Percentiles rank a stretch among this genome's conserved stretches.
Conservation (phyloP, 2,888 invertebrate genomes). For the Lycia hirtaria region DNA sequence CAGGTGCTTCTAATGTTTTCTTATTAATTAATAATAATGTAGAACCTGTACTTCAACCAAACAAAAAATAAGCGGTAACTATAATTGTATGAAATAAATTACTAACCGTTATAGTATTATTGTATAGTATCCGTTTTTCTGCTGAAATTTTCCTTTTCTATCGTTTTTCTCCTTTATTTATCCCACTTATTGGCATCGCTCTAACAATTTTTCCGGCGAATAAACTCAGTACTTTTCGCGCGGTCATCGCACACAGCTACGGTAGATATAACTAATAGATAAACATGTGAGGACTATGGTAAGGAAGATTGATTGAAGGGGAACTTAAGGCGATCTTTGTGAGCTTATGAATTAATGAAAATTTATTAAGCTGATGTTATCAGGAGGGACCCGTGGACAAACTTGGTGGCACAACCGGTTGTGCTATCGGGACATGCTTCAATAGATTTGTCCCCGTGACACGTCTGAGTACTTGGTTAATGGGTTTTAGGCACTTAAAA, state of each 20-base stretch:
- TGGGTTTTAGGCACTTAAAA: too few species aligned
- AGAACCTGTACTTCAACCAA: too few species aligned
- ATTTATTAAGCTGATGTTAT: not conserved
- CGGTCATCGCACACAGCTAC: conserved; percentile 60
- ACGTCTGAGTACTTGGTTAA: too few species aligned
- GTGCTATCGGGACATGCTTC: too few species aligned
- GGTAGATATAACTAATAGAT: conserved; percentile 57
- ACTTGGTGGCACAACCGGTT: too few species aligned
- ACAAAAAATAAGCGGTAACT: too few species aligned
- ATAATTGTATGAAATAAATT: too few species aligned
- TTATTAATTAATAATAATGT: too few species aligned
- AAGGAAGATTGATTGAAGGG: conserved; percentile 78
- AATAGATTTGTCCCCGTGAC: too few species aligned
- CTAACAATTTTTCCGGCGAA: conserved; percentile 28
- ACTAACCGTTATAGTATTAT: too few species aligned
- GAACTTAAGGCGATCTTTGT: not conserved
- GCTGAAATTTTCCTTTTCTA: conserved; percentile 24
- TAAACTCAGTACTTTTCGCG: conserved; percentile 47
- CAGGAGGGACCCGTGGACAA: not conserved
- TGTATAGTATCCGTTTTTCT: too few species aligned
- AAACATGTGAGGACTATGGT: conserved; percentile 60
- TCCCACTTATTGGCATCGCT: conserved; percentile 40
- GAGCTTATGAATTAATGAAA: not conserved
- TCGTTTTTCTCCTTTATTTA: conserved; percentile 33
- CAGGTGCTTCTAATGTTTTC: too few species aligned